phyloP scores from a whole-genome alignment of 2,113 vertebrate genomes.

The Gymnorhina tibicen region DNA sequence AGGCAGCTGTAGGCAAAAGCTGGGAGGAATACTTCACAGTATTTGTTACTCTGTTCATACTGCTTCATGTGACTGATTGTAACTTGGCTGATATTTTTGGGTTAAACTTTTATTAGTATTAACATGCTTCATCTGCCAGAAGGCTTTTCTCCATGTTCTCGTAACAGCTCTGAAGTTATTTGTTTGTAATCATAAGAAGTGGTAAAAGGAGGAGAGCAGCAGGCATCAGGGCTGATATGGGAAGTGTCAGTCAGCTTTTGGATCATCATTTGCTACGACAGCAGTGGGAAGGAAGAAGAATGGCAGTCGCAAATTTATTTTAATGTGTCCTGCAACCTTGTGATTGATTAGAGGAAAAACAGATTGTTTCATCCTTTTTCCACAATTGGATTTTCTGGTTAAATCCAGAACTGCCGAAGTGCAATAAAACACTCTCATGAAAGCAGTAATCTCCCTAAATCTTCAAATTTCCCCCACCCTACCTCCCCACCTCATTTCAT shows the following conservation, averaged over 20 bases:
- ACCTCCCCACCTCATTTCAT: not conserved
- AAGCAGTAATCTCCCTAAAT: slow-evolving; percentile 51
- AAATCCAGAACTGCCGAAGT: slow-evolving; percentile 46
- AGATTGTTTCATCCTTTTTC: slow-evolving; percentile 64
- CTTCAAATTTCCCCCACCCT: not conserved
- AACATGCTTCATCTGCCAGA: not conserved
- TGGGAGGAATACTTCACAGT: not conserved
- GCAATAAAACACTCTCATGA: slow-evolving; percentile 49
- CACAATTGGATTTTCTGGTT: slow-evolving; percentile 60
- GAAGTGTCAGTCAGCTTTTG: slow-evolving; percentile 27
- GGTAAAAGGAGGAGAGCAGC: not conserved
- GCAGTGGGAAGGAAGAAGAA: slow-evolving; percentile 28
- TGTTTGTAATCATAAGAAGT: not conserved
- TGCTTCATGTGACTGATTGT: not conserved
- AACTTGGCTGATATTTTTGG: not conserved
- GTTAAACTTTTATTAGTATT: not conserved
- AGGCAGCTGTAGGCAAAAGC: not conserved
- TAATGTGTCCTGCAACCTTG: slow-evolving; percentile 27
- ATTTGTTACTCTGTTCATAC: not conserved
- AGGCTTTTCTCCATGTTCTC: not conserved
- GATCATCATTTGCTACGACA: slow-evolving; percentile 42
- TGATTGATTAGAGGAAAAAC: slow-evolving; percentile 58
- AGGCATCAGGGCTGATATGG: not conserved
- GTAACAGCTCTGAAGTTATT: not conserved
- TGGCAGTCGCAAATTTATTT: slow-evolving; percentile 14